phyloP scores from a whole-genome alignment of 2,888 invertebrate species.

The Hipparchia semele region DNA sequence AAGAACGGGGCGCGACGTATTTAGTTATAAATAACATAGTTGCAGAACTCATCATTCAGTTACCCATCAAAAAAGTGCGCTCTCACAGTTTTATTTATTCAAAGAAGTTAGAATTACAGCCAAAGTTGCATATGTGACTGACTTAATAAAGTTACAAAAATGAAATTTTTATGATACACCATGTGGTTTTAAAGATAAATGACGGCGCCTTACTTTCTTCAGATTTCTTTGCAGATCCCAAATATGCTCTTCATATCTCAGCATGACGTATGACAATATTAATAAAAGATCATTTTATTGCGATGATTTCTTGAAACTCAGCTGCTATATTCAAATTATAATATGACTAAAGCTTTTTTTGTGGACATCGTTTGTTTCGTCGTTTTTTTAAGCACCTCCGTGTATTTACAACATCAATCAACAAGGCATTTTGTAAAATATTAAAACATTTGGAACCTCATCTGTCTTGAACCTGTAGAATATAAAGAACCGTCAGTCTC shows the following conservation, averaged over 20 bases:
- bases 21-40: no score
- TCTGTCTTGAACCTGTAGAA: no score
- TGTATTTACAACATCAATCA: no score
- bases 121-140: not conserved
- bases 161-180: not conserved
- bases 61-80: no score
- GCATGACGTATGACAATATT: not conserved
- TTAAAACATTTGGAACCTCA: no score
- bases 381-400: no score
- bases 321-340: not conserved
- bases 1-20: no score
- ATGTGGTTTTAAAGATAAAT: not conserved
- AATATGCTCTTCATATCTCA: not conserved
- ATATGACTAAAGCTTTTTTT: not conserved
- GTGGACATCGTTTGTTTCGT: no score
- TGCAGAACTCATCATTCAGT: no score
- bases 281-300: slow-evolving; percentile 4
- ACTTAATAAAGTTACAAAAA: slow-evolving; percentile 1
- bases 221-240: not conserved
- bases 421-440: no score
- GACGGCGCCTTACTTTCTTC: not conserved
- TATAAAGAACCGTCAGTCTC: no score
- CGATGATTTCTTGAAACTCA: not conserved
- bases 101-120: not conserved
- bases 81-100: not conserved